phyloP scores from a whole-genome alignment of 2,888 invertebrate genomes.

The Kryphioiulus occultus region DNA sequence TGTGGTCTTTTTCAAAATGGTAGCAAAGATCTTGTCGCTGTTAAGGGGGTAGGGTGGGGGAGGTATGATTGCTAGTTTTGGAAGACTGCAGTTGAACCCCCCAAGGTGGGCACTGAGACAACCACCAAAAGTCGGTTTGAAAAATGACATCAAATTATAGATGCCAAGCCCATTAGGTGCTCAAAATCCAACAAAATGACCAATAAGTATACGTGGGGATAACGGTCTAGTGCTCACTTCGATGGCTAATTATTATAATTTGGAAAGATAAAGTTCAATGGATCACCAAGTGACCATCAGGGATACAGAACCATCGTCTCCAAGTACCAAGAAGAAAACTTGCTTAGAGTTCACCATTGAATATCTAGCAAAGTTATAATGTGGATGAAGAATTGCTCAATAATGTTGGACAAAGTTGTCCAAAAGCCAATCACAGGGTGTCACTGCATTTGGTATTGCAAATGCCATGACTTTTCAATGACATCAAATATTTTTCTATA shows the following conservation, averaged over 20 bases:
- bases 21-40: not conserved
- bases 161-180: not conserved
- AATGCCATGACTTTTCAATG: no score
- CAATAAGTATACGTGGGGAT: not conserved
- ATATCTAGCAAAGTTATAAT: not conserved
- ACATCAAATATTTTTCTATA: no score
- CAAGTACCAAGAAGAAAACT: not conserved
- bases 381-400: no score
- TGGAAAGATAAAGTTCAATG: not conserved
- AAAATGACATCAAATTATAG: conserved; percentile 24
- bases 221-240: not conserved
- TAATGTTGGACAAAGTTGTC: no score
- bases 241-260: not conserved
- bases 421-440: no score
- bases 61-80: not conserved
- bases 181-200: not conserved
- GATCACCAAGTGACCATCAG: not conserved
- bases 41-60: not conserved
- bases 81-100: not conserved
- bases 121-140: not conserved
- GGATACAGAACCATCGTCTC: not conserved
- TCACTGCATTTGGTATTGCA: no score
- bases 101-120: not conserved
- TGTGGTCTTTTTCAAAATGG: conserved; percentile 32
- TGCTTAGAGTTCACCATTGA: not conserved